Base-by-base conservation (phyloP, 2,797 vertebrate genomes). In the Centroberyx gerrardi region DNA sequence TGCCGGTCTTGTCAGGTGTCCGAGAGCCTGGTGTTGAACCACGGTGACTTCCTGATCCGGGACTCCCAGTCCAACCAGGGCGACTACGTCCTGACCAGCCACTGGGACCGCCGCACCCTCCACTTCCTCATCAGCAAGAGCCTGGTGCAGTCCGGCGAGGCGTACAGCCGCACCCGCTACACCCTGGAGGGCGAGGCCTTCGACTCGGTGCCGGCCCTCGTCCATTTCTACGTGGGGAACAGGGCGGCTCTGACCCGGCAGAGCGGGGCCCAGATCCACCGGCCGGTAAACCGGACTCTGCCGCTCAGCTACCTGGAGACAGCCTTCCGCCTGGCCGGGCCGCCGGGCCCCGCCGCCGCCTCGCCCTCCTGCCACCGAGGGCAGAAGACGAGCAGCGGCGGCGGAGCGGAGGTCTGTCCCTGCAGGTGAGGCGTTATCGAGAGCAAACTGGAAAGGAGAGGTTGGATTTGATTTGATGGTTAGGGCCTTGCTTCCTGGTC, bases 121-220 rank as follows among this genome's bases (percentile, higher is more conserved):
- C 97, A 99, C 87, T 97, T 99, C 90, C 95, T 96, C 80, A 95
- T 99, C 93, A 95, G 94, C 93, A 97, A 94, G 85, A 94, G 92
- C 62, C 92, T 92, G 1, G 93, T 97, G 48, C 96, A 95, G 85
- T 94, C 96, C 8, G 84, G 92, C 0, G 95, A 96, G 31, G 89
- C 92, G 48, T 94, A 89, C 74, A 95, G 93, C 4, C 94, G 91
- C 0, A 85, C 96, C 56, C 96, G 95, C 87, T 98, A 95, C 92
- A 89, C 96, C 82, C 96, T 99, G 0, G 97, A 97, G 85, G 94
- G 90, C 27, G 96, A 98, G 87, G 94, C 95, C 80, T 99, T 98
- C 0, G 95, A 98, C 81, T 96, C 97, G 0, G 83, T 98, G 51
- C 96, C 96, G 0, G 95, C 96, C 9, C 93, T 99, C 0, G 96